These are phyloP conservation scores for Arremon aurantiirostris DNA, from an alignment of 2,797 vertebrate species.

Conservation along the genomic window DNA sequence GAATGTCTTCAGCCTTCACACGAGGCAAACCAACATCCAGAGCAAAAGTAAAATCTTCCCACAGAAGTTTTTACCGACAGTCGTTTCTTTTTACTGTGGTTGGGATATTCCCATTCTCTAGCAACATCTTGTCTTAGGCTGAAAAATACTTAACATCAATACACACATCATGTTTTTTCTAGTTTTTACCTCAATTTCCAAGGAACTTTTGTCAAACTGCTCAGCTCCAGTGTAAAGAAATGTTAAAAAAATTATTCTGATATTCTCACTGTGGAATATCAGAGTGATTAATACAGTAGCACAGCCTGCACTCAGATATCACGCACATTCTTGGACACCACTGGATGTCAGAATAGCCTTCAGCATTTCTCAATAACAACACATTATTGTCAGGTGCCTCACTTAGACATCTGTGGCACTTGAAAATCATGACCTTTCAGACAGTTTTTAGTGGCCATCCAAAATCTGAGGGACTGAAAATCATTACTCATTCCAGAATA, in stretches of 20 bases:
- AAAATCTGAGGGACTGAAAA: background rate
- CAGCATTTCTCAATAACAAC: background rate
- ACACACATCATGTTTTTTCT: background rate
- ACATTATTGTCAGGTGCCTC: background rate
- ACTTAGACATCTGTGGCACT: background rate
- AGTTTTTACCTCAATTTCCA: background rate
- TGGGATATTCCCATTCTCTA: background rate
- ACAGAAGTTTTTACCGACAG: background rate
- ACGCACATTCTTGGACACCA: background rate
- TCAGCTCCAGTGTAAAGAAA: background rate
- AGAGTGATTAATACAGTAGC: background rate
- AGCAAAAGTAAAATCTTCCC: background rate
- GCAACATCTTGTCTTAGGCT: background rate
- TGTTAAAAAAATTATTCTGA: background rate
- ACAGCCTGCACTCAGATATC: background rate
- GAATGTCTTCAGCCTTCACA: fast-evolving
- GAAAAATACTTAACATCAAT: background rate
- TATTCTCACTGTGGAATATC: background rate
- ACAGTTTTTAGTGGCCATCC: background rate
- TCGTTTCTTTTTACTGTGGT: background rate
- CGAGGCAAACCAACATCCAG: background rate
- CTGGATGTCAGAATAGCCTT: background rate
- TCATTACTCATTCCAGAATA: background rate
- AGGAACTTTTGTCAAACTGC: background rate
- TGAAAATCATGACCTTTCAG: background rate